Evolutionary conservation across 2,113 vertebrate genomes (phyloP).

Genomic region (Paedocypris sp.): DNA sequence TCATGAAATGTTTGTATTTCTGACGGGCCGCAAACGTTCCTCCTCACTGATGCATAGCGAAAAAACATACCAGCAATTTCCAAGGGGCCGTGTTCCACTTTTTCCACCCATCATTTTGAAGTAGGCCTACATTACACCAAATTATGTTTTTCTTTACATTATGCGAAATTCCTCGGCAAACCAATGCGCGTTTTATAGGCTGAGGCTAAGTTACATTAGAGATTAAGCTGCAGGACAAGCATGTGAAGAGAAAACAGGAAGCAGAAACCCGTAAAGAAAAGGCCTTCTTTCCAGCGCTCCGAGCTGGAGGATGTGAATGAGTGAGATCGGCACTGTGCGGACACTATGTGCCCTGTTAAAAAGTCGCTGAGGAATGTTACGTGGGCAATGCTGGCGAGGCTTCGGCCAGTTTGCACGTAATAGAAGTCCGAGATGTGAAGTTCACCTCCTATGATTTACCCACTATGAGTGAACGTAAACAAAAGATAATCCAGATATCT

Average conservation of each 20-base stretch:
- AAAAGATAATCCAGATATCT: constrained; percentile 17
- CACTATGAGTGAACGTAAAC: constrained; percentile 3
- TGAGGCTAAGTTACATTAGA: no score
- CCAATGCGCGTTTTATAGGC: no score
- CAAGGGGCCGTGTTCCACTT: neutral
- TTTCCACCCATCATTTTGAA: neutral
- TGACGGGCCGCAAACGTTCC: neutral
- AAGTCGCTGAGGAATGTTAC: constrained; percentile 35
- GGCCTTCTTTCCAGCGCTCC: constrained; percentile 21
- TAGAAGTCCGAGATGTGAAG: constrained; percentile 30
- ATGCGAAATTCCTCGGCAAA: no score
- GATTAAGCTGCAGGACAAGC: neutral
- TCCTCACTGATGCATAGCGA: neutral
- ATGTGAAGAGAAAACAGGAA: constrained; percentile 44
- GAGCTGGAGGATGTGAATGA: constrained; percentile 34
- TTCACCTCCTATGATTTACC: constrained; percentile 17
- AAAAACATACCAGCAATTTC: neutral
- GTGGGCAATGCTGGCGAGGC: neutral
- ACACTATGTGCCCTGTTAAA: constrained; percentile 37
- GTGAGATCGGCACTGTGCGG: constrained; percentile 36
- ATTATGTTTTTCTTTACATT: no score
- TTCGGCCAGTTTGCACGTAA: constrained; percentile 6
- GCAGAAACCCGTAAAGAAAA: constrained; percentile 45
- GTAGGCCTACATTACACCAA: no score
- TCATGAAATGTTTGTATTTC: constrained; percentile 13